Base-by-base conservation (phyloP, 1,140 invertebrate species). In the Diorhabda sublineata region DNA sequence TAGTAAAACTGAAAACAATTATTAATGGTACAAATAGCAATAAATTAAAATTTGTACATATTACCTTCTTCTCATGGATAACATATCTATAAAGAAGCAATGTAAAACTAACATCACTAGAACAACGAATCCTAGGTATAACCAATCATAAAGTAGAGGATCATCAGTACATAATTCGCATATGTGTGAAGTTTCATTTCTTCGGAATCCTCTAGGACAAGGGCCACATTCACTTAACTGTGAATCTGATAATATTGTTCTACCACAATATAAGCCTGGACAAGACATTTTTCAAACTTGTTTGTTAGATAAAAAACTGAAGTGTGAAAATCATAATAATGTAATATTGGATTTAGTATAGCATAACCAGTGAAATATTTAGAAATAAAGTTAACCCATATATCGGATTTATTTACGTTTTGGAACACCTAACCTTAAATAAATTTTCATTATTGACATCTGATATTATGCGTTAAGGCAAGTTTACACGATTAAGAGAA, bases 111-210 rank as follows among this genome's bases (percentile, higher is more conserved):
- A 80, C 0, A 94, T 90, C 56, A 96, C 74, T 5, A 97, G 78
- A 2, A 89, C 92, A 93, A 98, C 97, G 76, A 98, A 98, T 2
- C 93, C 92, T 9, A 98, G 84, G 82, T 97, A 98, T 2, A 97
- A 85, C 91, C 93, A 96, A 78, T 98, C 96, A 78, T 98, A 98
- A n/a, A 95, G 86, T 45, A 87, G 83, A 1, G 94, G 90, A 11
- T 84, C 82, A 66, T 92, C 90, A 3, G 87, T 83, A 78, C 96
- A 98, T 4, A 87, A 87, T 42, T 87, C 82, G 81, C 96, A 98
- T 4, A 85, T 81, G n/a, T 87, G 90, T 26, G 82, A 82, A 9
- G 83, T 83, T 0, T 80, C 82, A 76, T 91, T 90, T 69, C 87
- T 84, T 64, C 90, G 81, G 70, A 83, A 95, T 0, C 95, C 95